Conservation (phyloP, 2,888 invertebrate genomes). For the Mimachlamys varia region DNA sequence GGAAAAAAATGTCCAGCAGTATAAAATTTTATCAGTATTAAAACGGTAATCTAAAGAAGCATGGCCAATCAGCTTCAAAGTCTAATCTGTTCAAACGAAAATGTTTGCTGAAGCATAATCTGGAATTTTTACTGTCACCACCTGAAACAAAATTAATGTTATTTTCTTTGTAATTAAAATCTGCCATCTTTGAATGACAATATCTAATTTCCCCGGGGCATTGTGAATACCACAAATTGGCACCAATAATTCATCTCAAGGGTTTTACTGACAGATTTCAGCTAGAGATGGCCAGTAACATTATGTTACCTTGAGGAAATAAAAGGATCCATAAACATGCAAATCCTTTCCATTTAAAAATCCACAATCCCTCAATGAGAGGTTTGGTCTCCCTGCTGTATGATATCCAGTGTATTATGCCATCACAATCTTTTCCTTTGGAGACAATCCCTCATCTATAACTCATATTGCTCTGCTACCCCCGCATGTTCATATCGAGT, state of each 20-base stretch:
- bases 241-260: neutral
- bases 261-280: neutral
- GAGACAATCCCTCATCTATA: no score
- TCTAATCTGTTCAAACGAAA: neutral
- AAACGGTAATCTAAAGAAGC: neutral
- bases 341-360: no score
- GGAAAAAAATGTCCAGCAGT: neutral
- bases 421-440: no score
- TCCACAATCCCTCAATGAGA: no score
- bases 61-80: neutral
- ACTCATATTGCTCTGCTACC: no score
- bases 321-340: no score
- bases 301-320: neutral
- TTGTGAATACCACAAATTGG: neutral
- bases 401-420: no score
- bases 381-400: no score
- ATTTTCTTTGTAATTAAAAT: constrained; percentile 23
- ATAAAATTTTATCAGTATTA: neutral
- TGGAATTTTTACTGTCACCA: constrained; percentile 3
- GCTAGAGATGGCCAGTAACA: neutral
- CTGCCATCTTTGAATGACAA: neutral
- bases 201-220: neutral
- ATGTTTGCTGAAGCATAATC: neutral
- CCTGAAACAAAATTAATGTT: constrained; percentile 1
- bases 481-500: no score